phyloP scores from a whole-genome alignment of 92 coral and sea anemone species.

The Zoanthus sansibaricus region DNA sequence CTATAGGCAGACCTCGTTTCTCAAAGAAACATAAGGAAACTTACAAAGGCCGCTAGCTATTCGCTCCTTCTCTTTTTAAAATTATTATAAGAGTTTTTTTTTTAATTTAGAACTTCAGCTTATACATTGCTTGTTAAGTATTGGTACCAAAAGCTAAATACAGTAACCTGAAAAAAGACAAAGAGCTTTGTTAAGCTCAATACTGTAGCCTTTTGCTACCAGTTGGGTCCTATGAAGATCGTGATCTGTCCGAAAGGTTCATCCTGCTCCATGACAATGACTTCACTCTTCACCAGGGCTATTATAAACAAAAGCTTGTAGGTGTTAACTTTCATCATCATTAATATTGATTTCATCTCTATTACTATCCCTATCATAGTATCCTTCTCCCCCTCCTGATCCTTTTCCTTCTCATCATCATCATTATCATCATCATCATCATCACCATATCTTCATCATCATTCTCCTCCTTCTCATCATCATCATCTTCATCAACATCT shows the following conservation, averaged over 20 bases:
- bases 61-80: no score
- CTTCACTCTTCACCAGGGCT: constrained; percentile 17
- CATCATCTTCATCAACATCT: background rate
- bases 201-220: background rate
- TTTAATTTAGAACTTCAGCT: no score
- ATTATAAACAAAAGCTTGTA: background rate
- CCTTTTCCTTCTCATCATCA: no score
- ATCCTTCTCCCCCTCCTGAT: background rate
- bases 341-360: background rate
- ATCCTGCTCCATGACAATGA: constrained; percentile 20
- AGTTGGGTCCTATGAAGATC: constrained; percentile 17
- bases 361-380: background rate
- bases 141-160: no score
- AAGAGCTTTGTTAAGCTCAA: background rate
- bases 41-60: background rate
- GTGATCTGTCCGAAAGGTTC: constrained; percentile 32
- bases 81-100: background rate
- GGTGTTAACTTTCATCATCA: background rate
- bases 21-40: background rate
- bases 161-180: background rate
- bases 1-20: background rate
- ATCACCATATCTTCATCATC: background rate
- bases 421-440: no score
- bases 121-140: no score
- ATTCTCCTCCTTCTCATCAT: background rate